These are phyloP conservation scores for Rousettus leschenaultii DNA, from an alignment of 2,113 vertebrate species.

Conservation along the genomic window DNA sequence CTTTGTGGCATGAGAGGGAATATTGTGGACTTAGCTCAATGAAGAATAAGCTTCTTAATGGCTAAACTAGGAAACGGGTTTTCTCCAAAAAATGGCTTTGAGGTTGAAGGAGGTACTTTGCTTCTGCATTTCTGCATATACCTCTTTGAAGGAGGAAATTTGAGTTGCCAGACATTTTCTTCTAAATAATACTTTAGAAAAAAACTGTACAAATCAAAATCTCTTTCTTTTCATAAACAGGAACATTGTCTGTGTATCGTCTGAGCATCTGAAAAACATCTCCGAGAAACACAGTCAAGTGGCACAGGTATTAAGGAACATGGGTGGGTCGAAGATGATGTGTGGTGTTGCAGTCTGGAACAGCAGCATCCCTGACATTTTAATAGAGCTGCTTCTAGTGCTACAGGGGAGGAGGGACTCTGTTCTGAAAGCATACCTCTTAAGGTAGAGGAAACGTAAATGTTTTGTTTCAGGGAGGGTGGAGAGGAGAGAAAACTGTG, in stretches of 20 bases:
- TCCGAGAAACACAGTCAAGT: conserved; percentile 87
- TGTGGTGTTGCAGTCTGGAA: not conserved
- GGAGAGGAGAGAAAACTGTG: not conserved
- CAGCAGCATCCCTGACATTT: conserved; percentile 22
- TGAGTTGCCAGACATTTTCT: conserved; percentile 3
- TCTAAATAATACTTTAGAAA: not conserved
- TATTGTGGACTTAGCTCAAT: not conserved
- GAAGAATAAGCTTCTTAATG: conserved; percentile 36
- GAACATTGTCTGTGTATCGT: conserved; percentile 85
- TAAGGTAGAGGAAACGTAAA: not conserved
- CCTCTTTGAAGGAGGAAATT: conserved; percentile 2
- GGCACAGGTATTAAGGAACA: conserved; percentile 76
- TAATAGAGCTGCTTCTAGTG: not conserved
- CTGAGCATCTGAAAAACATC: conserved; percentile 85
- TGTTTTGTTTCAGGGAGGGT: not conserved
- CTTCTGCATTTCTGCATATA: not conserved
- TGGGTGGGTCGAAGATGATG: not conserved
- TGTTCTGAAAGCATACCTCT: not conserved
- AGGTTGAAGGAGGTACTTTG: not conserved
- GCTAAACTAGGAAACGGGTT: not conserved
- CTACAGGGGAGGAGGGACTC: not conserved
- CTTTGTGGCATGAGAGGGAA: conserved; percentile 6
- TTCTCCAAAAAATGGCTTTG: conserved; percentile 10
- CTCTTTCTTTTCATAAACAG: conserved; percentile 63
- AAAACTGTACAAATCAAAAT: conserved; percentile 23